A percentile compares a stretch with the other conserved stretches of the same genome.
Conservation (phyloP, 2,113 vertebrate species). For the Barbus barbus region DNA sequence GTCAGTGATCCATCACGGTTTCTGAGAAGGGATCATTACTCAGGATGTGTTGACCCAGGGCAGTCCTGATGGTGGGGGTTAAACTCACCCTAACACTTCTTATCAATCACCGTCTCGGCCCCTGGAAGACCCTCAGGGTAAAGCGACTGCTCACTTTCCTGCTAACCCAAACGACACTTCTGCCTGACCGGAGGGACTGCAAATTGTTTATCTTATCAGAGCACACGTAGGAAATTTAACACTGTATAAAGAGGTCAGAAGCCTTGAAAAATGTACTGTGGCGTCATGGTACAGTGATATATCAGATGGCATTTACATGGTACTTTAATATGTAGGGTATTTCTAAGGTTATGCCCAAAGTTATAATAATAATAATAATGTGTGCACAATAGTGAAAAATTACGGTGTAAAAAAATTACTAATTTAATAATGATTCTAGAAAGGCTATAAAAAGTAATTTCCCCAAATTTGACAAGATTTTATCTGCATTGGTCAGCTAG, state of each 20-base stretch:
- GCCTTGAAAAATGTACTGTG: background rate
- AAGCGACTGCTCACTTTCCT: slow-evolving; percentile 30
- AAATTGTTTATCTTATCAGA: background rate
- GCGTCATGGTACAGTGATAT: background rate
- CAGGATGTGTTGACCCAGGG: slow-evolving; percentile 47
- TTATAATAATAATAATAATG: too few relatives aligned
- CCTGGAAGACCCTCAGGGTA: slow-evolving; percentile 13
- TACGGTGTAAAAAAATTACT: too few relatives aligned
- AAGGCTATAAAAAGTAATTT: too few relatives aligned
- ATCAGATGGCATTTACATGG: background rate
- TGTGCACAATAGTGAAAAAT: too few relatives aligned
- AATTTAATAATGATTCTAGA: too few relatives aligned
- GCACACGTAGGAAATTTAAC: background rate
- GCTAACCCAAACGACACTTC: slow-evolving; percentile 9
- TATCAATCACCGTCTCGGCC: slow-evolving; percentile 23
- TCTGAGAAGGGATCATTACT: slow-evolving; percentile 20
- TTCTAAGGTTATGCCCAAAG: background rate
- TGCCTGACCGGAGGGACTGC: background rate
- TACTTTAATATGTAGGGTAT: background rate
- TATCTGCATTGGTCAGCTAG: background rate
- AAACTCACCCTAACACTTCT: slow-evolving; percentile 34
- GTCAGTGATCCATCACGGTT: slow-evolving; percentile 40
- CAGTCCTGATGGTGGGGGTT: slow-evolving; percentile 17
- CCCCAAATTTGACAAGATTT: background rate
- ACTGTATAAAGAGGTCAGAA: background rate